Base-by-base conservation (phyloP, 2,113 vertebrate genomes). In the Ibidorhyncha struthersii region DNA sequence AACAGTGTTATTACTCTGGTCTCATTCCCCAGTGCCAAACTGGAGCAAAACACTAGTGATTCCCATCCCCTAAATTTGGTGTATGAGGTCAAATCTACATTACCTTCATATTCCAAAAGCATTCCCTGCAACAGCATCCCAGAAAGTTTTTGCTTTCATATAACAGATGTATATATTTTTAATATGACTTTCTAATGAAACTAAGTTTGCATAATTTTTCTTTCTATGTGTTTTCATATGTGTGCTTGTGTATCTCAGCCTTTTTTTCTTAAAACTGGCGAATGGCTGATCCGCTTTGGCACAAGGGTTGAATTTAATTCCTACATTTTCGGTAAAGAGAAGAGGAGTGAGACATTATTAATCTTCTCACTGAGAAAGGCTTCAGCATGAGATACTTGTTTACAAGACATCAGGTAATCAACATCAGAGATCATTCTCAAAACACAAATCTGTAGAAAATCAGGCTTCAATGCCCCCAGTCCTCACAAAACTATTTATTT, bases 1-100 rank as follows among this genome's bases (percentile, higher is more conserved):
- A 10, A 30, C 13, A 26, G 14, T 0, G 1, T 47, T 69, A 20
- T 30, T 43, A 15, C 29, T 70, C 71, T 49, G 34, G 30, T 50
- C 23, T 80, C 76, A 49, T 55, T 86, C 11, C 29, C 14, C 25
- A 61, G 10, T 29, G 23, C 10, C 58, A 62, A 53, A 77, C 36
- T 49, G 36, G 26, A 82, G 14, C 45, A 86, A 30, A 25, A 19
- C 2, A 12, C 2, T 40, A 41, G 13, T n/a, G 45, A 94, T 45
- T 61, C 17, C 3, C 0, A 1, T 6, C 3, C 14, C 2, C 6
- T 83, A 41, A 22, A 43, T 80, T 27, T 38, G 10, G 77, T 22
- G 2, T 50, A 21, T 63, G 22, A 76, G 21, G 12, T 34, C 20
- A 8, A 10, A 18, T 66, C 27, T 86, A 2, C 18, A 20, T 38